A percentile compares a stretch with the other conserved stretches of the same genome.
Conservation (phyloP, 2,113 vertebrate genomes). For the Corythoichthys intestinalis region DNA sequence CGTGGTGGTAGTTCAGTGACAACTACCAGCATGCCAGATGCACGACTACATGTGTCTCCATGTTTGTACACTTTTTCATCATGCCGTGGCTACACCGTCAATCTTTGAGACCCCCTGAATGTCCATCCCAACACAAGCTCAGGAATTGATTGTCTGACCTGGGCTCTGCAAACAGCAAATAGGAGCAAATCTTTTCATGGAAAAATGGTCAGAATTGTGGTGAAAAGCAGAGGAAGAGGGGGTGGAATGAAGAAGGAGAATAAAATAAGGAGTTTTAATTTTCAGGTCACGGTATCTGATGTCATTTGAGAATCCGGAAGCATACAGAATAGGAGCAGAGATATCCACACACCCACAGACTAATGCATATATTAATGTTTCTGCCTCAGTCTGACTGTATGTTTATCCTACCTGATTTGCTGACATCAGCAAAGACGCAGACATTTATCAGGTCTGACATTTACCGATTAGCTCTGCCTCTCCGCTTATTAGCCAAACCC, state of each 20-base stretch:
- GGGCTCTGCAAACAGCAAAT: slow-evolving; percentile 58
- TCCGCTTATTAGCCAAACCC: slow-evolving; percentile 71
- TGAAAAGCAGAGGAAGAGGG: slow-evolving; percentile 4
- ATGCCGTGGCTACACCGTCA: slow-evolving; percentile 30
- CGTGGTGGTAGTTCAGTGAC: slow-evolving; percentile 31
- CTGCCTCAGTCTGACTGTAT: slow-evolving; percentile 26
- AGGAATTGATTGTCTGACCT: slow-evolving; percentile 55
- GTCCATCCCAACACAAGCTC: slow-evolving; percentile 37
- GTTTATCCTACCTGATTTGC: slow-evolving; percentile 50
- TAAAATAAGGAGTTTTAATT: slow-evolving; percentile 68
- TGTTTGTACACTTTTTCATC: slow-evolving; percentile 30
- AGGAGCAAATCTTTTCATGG: slow-evolving; percentile 52
- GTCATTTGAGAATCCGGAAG: slow-evolving; percentile 66
- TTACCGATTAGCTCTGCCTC: slow-evolving; percentile 68
- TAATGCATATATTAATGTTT: slow-evolving; percentile 22
- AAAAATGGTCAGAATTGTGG: slow-evolving; percentile 45
- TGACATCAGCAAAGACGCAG: slow-evolving; percentile 65
- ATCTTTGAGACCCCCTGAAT: slow-evolving; percentile 26
- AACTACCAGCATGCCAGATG: slow-evolving; percentile 6
- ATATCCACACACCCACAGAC: slow-evolving; percentile 6
- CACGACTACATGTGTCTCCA: not conserved
- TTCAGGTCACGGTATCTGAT: slow-evolving; percentile 68
- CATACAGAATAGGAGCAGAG: slow-evolving; percentile 52
- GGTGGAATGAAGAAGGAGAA: slow-evolving; percentile 44
- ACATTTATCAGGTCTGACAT: slow-evolving; percentile 75